These are phyloP conservation scores for Yponomeuta plumbellus DNA, from an alignment of 2,888 invertebrate genomes.

Conservation along the genomic window DNA sequence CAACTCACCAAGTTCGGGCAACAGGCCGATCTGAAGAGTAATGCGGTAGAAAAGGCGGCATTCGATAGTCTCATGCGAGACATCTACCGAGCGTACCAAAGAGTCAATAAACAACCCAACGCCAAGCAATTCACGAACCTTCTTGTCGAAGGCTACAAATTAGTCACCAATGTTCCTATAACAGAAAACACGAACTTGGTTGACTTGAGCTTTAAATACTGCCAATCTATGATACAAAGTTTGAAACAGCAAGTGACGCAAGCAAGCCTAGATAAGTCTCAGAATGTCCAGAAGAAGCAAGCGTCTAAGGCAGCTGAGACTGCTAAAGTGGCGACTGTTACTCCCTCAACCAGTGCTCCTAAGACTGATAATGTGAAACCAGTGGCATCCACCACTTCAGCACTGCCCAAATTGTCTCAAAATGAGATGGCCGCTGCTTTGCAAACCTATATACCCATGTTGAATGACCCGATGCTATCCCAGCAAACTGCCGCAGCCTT, in stretches of 20 bases:
- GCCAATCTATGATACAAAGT: conserved; percentile 77
- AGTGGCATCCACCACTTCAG: conserved; percentile 28
- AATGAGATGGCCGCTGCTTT: conserved; percentile 59
- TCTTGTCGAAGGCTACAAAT: conserved; percentile 82
- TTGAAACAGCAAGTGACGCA: conserved; percentile 74
- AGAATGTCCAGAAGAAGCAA: conserved; percentile 58
- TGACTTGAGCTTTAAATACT: conserved; percentile 83
- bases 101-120: conserved; percentile 78
- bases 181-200: conserved; percentile 79
- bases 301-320: conserved; percentile 33
- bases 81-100: conserved; percentile 82
- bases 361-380: conserved; percentile 7
- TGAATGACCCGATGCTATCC: conserved; percentile 52
- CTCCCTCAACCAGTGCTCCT: background rate
- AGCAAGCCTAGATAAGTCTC: conserved; percentile 53
- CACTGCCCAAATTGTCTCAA: conserved; percentile 51
- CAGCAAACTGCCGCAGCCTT: conserved; percentile 61
- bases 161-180: conserved; percentile 77
- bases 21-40: conserved; percentile 62
- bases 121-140: conserved; percentile 79
- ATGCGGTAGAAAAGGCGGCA: conserved; percentile 65
- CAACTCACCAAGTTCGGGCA: conserved; percentile 75
- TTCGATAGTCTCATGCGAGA: conserved; percentile 72
- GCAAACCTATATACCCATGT: conserved; percentile 57
- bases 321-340: conserved; percentile 5